A percentile compares a stretch with the other conserved stretches of the same genome.
Evolutionary conservation across 1,140 invertebrate genomes (phyloP).

Genomic region (Scaptodrosophila lebanonensis): DNA sequence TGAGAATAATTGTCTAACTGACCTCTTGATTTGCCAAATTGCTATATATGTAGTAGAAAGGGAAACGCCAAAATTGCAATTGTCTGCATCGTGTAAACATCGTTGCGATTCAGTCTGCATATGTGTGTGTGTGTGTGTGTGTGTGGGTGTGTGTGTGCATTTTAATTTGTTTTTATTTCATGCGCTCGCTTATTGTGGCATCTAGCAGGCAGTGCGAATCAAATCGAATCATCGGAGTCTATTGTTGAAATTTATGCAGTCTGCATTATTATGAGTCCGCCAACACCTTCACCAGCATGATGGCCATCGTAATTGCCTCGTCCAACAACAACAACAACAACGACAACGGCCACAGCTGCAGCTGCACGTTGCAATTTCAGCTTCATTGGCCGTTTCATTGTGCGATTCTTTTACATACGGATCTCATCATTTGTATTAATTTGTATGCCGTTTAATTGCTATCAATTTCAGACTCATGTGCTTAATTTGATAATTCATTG

Average conservation of each 20-base stretch:
- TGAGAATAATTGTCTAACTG: too few relatives aligned
- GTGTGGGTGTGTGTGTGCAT: slow-evolving; percentile 41
- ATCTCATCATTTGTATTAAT: slow-evolving; percentile 69
- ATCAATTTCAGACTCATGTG: slow-evolving; percentile 44
- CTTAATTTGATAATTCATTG: slow-evolving; percentile 70
- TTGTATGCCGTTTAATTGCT: slow-evolving; percentile 71
- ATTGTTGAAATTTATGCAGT: slow-evolving; percentile 61
- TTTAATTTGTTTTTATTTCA: slow-evolving; percentile 68
- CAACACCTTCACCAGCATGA: slow-evolving; percentile 43
- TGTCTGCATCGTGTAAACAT: not conserved
- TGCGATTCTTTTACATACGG: too few relatives aligned
- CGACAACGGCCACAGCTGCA: too few relatives aligned
- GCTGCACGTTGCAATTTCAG: slow-evolving; percentile 32
- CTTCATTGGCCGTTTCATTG: too few relatives aligned
- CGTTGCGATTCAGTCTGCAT: too few relatives aligned
- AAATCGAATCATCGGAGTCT: slow-evolving; percentile 56
- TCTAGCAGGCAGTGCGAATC: too few relatives aligned
- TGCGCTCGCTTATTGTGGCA: too few relatives aligned
- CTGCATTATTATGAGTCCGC: slow-evolving; percentile 32
- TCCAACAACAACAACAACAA: too few relatives aligned
- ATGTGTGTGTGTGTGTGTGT: not conserved
- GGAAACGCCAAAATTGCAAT: too few relatives aligned
- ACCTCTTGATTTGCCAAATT: too few relatives aligned
- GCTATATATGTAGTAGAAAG: too few relatives aligned
- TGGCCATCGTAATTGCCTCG: not conserved